Evolutionary conservation across 2,113 vertebrate genomes (phyloP).

Genomic region (Ptilorrhoa leucosticta): DNA sequence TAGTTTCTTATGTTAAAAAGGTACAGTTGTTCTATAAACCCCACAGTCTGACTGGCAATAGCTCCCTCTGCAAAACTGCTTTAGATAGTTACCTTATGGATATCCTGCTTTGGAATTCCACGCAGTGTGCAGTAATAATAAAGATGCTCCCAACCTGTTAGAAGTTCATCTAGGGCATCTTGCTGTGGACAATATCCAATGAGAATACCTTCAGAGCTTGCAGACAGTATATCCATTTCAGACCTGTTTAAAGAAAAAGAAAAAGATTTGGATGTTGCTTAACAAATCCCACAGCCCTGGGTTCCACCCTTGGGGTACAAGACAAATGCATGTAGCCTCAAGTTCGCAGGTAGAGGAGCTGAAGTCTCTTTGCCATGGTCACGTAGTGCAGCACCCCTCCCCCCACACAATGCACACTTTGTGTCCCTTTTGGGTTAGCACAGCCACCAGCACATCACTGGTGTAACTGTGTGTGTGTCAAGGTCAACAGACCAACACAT

Average conservation of each 20-base stretch:
- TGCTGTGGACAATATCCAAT: constrained; percentile 74
- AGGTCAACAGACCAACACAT: background rate
- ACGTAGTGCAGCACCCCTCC: background rate
- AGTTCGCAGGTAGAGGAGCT: background rate
- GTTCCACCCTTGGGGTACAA: background rate
- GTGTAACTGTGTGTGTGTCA: fast-evolving
- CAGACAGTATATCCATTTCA: constrained; percentile 42
- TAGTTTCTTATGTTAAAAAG: background rate
- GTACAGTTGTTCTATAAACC: background rate
- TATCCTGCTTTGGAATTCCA: constrained; percentile 55
- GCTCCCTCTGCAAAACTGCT: background rate
- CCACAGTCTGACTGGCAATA: background rate
- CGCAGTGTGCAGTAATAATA: constrained; percentile 67
- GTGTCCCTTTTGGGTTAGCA: background rate
- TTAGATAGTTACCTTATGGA: constrained; percentile 44
- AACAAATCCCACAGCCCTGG: background rate
- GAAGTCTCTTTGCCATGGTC: background rate
- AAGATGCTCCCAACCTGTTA: constrained; percentile 75
- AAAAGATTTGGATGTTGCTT: background rate
- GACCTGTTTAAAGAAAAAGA: constrained; percentile 32
- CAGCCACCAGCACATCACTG: background rate
- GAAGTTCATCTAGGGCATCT: constrained; percentile 69
- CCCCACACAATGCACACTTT: fast-evolving
- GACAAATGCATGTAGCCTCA: background rate
- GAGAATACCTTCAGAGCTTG: constrained; percentile 36